These are phyloP conservation scores for Syncerus caffer DNA, from an alignment of 2,797 vertebrate genomes.

Conservation along the genomic window DNA sequence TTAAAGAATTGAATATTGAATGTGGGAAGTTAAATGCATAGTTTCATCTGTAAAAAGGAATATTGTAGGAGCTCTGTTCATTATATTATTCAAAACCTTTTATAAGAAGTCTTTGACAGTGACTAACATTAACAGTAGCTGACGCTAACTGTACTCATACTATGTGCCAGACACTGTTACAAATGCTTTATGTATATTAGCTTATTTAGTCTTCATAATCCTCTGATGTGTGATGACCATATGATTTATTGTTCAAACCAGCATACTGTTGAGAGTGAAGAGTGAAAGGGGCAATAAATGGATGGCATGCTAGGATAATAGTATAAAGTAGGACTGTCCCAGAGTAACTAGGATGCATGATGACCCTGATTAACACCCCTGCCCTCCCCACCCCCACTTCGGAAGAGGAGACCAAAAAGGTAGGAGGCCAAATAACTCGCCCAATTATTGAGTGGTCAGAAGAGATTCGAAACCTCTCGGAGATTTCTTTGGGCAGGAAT, in stretches of 20 bases:
- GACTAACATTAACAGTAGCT: constrained; percentile 8
- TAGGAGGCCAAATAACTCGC: constrained; percentile 4
- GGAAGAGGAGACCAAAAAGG: neutral
- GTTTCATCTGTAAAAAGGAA: constrained; percentile 62
- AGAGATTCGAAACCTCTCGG: constrained; percentile 22
- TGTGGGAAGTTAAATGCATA: constrained; percentile 36
- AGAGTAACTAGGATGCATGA: constrained; percentile 43
- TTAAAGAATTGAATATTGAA: constrained; percentile 38
- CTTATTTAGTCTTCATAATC: neutral
- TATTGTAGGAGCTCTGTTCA: constrained; percentile 48
- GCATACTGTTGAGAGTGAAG: constrained; percentile 30
- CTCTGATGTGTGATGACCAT: neutral
- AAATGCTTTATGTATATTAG: constrained; percentile 30
- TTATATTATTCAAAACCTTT: constrained; percentile 55
- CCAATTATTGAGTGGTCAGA: constrained; percentile 43
- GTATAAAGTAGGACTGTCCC: constrained; percentile 30
- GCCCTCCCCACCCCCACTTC: neutral
- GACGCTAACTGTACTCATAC: constrained; percentile 30
- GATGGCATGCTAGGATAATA: constrained; percentile 31
- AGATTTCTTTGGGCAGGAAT: constrained; percentile 37
- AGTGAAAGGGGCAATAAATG: neutral
- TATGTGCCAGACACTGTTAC: constrained; percentile 4
- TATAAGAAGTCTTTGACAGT: constrained; percentile 36
- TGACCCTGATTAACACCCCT: constrained; percentile 6
- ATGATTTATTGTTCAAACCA: constrained; percentile 24